Evolutionary conservation across 2,113 vertebrate species (phyloP), one percentile per base, ranked within the genome.

Genomic region (Uria lomvia): DNA sequence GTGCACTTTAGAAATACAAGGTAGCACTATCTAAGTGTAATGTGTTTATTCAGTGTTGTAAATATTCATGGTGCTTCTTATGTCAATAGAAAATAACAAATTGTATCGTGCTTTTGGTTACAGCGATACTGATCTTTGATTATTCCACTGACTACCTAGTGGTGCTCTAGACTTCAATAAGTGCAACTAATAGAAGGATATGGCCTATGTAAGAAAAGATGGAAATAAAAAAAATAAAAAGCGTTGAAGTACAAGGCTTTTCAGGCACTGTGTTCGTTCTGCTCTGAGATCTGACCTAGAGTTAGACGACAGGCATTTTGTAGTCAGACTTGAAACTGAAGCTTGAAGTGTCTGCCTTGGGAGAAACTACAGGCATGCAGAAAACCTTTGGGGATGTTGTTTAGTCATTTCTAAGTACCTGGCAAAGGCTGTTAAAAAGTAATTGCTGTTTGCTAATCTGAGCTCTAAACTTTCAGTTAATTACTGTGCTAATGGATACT

Each of bases 31-130:
- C 71, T 70, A 95, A 87, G 80, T 73, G 83, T 30, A 82, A 71
- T 63, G 20, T 71, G 71, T 90, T 87, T 91, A 90, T 94, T 87
- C 88, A 79, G 32, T 6, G 40, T 40, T 86, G 81, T 84, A 93
- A 95, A 93, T 96, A 95, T 96, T 93, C 90, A 88, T 81, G 18
- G 26, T 58, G 49, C 60, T 87, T 94, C 81, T 76, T 78, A 70
- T 82, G 86, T 90, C 94, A 94, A 76, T 90, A 91, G 53, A 91
- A 95, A 92, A 89, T 79, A 96, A 90, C 66, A 72, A 82, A 87
- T 85, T 82, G 67, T 73, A 73, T 82, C 88, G 80, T 87, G 76
- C 38, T 91, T 74, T 82, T 94, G 78, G 74, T 76, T 91, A 73
- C 0, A 0, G 55, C 73, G 53, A 82, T 90, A 76, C 55, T 40